Percentiles rank a stretch among this genome's conserved stretches.
Evolutionary conservation across 2,888 invertebrate species (phyloP).

Genomic region (Hartigia nigra): DNA sequence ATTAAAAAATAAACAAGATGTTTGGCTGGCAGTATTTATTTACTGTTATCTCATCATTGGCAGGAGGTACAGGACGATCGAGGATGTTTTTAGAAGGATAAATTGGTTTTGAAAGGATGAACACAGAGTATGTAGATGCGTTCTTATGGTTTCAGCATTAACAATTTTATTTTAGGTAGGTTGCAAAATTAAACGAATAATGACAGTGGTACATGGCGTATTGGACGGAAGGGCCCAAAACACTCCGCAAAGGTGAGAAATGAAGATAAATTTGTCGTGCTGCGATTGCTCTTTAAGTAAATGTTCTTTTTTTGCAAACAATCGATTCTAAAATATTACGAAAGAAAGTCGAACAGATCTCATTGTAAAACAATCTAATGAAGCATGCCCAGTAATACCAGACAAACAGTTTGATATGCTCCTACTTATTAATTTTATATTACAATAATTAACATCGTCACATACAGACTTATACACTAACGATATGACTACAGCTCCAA

Average conservation of each 20-base stretch:
- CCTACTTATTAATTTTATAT: slow-evolving; percentile 60
- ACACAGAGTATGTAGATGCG: slow-evolving; percentile 48
- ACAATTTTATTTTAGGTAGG: slow-evolving; percentile 61
- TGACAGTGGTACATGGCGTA: slow-evolving; percentile 63
- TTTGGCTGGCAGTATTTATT: neutral
- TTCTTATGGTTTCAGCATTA: slow-evolving; percentile 57
- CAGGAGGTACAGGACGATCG: neutral
- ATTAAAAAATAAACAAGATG: neutral
- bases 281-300: slow-evolving; percentile 53
- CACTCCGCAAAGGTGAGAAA: slow-evolving; percentile 63
- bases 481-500: slow-evolving; percentile 64
- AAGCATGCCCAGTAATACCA: slow-evolving; percentile 56
- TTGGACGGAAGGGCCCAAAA: slow-evolving; percentile 65
- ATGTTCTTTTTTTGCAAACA: slow-evolving; percentile 47
- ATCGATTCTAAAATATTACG: slow-evolving; percentile 44
- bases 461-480: slow-evolving; percentile 63
- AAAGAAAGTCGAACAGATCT: slow-evolving; percentile 48
- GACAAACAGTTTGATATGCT: slow-evolving; percentile 59
- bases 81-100: neutral
- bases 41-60: neutral
- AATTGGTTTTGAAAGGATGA: slow-evolving; percentile 11
- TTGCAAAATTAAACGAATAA: slow-evolving; percentile 56
- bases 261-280: slow-evolving; percentile 57
- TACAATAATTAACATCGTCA: slow-evolving; percentile 65
- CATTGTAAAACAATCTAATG: slow-evolving; percentile 60